phyloP scores from a whole-genome alignment of 2,888 invertebrate genomes.

The Apamea epomidion region DNA sequence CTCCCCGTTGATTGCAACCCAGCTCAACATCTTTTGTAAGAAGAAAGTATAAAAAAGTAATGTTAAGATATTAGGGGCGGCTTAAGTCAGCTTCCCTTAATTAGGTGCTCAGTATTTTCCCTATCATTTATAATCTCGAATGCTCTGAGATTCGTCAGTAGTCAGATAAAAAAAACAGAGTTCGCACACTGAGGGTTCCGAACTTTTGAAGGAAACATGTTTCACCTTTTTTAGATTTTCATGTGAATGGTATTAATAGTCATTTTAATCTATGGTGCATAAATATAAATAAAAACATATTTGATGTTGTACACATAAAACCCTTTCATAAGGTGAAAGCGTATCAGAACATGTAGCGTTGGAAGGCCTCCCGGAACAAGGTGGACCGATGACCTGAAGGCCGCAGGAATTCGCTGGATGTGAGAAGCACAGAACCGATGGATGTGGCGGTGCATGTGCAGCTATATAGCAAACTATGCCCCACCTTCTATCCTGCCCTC shows the following conservation, averaged over 20 bases:
- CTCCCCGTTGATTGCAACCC: constrained; percentile 28
- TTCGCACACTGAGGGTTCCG: background rate
- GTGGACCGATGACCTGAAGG: background rate
- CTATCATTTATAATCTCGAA: constrained; percentile 69
- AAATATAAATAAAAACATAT: background rate
- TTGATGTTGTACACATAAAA: background rate
- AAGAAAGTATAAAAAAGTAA: constrained; percentile 66
- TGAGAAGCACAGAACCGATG: background rate
- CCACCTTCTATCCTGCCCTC: background rate
- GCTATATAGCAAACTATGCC: background rate
- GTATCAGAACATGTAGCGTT: background rate
- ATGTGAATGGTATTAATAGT: background rate
- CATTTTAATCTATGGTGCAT: background rate
- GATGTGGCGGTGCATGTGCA: background rate
- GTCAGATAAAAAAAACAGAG: constrained; percentile 43
- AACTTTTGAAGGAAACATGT: background rate
- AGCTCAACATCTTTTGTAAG: constrained; percentile 32
- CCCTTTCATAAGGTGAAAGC: background rate
- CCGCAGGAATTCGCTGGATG: background rate
- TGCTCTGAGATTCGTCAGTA: constrained; percentile 63
- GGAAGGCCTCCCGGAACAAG: background rate
- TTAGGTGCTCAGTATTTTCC: constrained; percentile 72
- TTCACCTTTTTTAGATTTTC: background rate
- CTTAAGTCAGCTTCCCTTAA: constrained; percentile 70
- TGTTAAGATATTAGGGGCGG: constrained; percentile 67